These are phyloP conservation scores for Gadus chalcogrammus DNA, from an alignment of 2,113 vertebrate genomes.

Conservation along the genomic window DNA sequence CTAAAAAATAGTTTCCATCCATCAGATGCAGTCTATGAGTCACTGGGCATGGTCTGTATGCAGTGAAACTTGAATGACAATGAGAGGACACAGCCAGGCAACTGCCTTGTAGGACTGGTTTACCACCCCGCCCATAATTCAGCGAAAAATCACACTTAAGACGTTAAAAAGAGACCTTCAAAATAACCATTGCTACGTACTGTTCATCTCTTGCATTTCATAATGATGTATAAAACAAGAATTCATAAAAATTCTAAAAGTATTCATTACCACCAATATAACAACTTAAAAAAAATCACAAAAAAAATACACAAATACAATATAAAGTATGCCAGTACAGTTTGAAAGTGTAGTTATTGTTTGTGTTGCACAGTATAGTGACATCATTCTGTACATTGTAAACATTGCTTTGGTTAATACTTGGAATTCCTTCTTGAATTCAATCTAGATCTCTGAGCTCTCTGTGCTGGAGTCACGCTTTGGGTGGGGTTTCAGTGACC, in stretches of 20 bases:
- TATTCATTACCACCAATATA: too few relatives aligned
- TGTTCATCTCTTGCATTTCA: neutral
- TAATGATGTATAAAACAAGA: neutral
- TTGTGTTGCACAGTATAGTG: too few relatives aligned
- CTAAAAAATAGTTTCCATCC: neutral
- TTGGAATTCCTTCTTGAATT: too few relatives aligned
- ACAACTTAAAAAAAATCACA: too few relatives aligned
- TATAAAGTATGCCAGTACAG: neutral
- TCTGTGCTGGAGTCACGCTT: slow-evolving; percentile 8
- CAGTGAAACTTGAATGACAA: slow-evolving; percentile 66
- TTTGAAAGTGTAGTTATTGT: too few relatives aligned
- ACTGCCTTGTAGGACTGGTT: slow-evolving; percentile 67
- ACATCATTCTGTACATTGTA: too few relatives aligned
- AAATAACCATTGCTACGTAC: neutral
- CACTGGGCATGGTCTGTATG: slow-evolving; percentile 26
- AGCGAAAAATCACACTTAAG: slow-evolving; percentile 7
- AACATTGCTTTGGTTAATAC: too few relatives aligned
- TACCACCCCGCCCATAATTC: slow-evolving; percentile 27
- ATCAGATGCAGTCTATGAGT: slow-evolving; percentile 23
- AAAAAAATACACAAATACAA: neutral
- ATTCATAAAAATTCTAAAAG: too few relatives aligned
- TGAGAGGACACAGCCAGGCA: slow-evolving; percentile 24
- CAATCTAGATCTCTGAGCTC: neutral
- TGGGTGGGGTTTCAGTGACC: slow-evolving; percentile 39
- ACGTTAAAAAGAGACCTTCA: neutral